These are phyloP conservation scores for Tetrapedia diversipes DNA, from an alignment of 2,888 invertebrate species.

Conservation along the genomic window DNA sequence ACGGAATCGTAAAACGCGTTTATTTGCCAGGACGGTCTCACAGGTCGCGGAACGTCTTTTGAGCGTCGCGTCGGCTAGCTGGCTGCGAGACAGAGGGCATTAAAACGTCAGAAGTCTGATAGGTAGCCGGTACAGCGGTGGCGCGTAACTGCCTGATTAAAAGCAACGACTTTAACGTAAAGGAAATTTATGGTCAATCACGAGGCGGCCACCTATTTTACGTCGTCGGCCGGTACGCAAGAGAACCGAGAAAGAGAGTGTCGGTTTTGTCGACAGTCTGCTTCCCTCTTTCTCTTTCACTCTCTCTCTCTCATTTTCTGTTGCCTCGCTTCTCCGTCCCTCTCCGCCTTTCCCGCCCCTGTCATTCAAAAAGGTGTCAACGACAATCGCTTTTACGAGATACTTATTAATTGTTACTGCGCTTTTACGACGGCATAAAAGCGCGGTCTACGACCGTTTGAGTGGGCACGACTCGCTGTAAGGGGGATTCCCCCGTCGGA, in stretches of 20 bases:
- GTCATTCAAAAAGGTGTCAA: constrained; percentile 84
- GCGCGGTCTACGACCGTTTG: constrained; percentile 81
- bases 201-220: constrained; percentile 64
- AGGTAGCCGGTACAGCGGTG: constrained; percentile 65
- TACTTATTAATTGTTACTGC: constrained; percentile 86
- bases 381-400: constrained; percentile 85
- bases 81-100: constrained; percentile 42
- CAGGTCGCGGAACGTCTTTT: not conserved
- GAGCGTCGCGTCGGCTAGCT: constrained; percentile 11
- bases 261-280: not conserved
- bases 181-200: constrained; percentile 81
- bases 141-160: constrained; percentile 80
- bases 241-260: not conserved
- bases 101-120: constrained; percentile 68
- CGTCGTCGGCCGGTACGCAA: constrained; percentile 38
- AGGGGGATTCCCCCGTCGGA: constrained; percentile 78
- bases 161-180: constrained; percentile 79
- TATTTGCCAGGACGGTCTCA: not conserved
- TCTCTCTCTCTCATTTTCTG: not conserved
- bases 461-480: constrained; percentile 72
- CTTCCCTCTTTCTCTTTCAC: not conserved
- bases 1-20: constrained; percentile 30
- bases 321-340: no score
- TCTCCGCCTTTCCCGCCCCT: constrained; percentile 72
- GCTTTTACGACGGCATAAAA: constrained; percentile 85